Evolutionary conservation across 2,888 invertebrate genomes (phyloP).

Genomic region (Dione juno): DNA sequence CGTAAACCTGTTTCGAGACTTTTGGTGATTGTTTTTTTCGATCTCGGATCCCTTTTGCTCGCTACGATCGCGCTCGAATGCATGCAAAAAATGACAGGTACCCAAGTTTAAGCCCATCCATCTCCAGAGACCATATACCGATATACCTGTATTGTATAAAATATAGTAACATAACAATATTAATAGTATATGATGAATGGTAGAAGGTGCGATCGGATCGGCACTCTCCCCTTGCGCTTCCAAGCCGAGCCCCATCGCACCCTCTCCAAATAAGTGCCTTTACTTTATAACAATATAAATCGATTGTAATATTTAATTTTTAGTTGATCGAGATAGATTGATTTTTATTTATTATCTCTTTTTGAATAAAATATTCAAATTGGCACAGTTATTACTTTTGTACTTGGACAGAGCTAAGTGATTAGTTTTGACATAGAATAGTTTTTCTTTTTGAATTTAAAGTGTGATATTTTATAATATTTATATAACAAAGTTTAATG

Average conservation of each 20-base stretch:
- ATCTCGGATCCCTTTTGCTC: slow-evolving; percentile 62
- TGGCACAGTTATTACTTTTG: slow-evolving; percentile 81
- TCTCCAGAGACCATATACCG: slow-evolving; percentile 66
- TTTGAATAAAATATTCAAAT: slow-evolving; percentile 80
- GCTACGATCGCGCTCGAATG: slow-evolving; percentile 58
- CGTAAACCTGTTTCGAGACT: slow-evolving; percentile 73
- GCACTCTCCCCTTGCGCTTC: slow-evolving; percentile 64
- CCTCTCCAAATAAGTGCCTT: slow-evolving; percentile 73
- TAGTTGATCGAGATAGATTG: slow-evolving; percentile 80
- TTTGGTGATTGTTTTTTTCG: slow-evolving; percentile 79
- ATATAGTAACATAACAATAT: slow-evolving; percentile 58
- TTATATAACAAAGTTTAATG: slow-evolving; percentile 82
- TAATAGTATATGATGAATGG: slow-evolving; percentile 63
- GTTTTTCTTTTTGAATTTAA: slow-evolving; percentile 81
- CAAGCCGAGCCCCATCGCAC: slow-evolving; percentile 59
- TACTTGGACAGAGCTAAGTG: slow-evolving; percentile 81
- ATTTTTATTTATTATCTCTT: slow-evolving; percentile 82
- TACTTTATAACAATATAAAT: slow-evolving; percentile 76
- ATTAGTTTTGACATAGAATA: slow-evolving; percentile 79
- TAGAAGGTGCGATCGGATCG: slow-evolving; percentile 52
- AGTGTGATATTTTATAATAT: slow-evolving; percentile 84
- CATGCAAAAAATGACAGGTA: slow-evolving; percentile 67
- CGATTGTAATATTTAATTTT: slow-evolving; percentile 80
- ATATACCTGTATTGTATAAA: slow-evolving; percentile 64
- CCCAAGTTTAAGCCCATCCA: slow-evolving; percentile 64